Base-by-base conservation (phyloP, 2,113 vertebrate genomes). In the Dendrocopos noguchii region DNA sequence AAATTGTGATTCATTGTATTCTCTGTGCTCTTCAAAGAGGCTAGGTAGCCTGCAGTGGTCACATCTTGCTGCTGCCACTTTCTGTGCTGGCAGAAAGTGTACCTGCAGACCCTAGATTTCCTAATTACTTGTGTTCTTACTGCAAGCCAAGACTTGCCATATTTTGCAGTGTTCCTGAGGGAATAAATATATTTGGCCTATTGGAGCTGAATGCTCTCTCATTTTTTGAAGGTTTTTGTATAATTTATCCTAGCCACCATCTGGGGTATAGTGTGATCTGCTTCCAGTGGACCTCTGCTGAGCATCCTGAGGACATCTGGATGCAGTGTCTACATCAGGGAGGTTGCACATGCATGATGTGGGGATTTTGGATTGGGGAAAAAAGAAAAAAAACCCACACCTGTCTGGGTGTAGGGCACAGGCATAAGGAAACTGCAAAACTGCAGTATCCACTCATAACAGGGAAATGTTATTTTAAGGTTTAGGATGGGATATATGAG, bases 81-180 rank as follows among this genome's bases (percentile, higher is more conserved):
- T 91, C 79, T 83, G 18, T 87, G 79, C 75, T 87, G 84, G 75
- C 84, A 52, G 46, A n/a, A 59, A 80, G 85, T 42, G 28, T 36
- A 77, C 65, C 79, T 85, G 59, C 1, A 0, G 79, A 67, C 75
- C 64, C 72, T 70, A 70, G 67, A 52, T 87, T 93, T 91, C 76
- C 87, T 95, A 83, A 85, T 93, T 80, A 74, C 68, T 91, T 63
- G 34, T 91, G 73, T 53, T 95, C 68, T 77, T 60, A 53, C 42
- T 91, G 65, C 73, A 90, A 93, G 85, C 68, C 85, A 88, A 83
- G 76, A 60, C 56, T 74, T 73, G 70, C 74, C 44, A 17, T 81
- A 87, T 91, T 95, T 93, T 84, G 75, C 44, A 79, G 29, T 65
- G 42, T 44, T 94, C 36, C 80, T 39, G n/a, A 80, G 31, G 24